phyloP scores from a whole-genome alignment of 2,888 invertebrate species.

The Lamellibrachia columna region DNA sequence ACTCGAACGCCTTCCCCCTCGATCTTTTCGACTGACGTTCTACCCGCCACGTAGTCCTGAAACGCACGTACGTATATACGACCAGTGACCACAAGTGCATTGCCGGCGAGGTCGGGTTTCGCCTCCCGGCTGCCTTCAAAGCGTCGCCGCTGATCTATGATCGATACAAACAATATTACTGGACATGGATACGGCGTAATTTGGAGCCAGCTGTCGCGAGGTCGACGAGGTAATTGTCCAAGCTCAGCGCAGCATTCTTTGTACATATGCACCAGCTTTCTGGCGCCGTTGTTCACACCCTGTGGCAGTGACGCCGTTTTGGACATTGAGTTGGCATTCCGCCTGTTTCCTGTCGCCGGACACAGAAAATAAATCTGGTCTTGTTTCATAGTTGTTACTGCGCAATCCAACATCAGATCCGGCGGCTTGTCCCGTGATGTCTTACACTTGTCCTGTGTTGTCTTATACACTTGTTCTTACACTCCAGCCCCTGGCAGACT shows the following conservation, averaged over 20 bases:
- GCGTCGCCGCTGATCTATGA: neutral
- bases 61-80: neutral
- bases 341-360: neutral
- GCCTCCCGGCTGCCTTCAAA: neutral
- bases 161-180: neutral
- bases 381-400: neutral
- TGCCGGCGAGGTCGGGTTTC: neutral
- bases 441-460: no score
- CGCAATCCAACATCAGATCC: neutral
- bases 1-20: neutral
- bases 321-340: neutral
- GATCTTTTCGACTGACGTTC: neutral
- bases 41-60: neutral
- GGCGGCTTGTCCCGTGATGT: neutral
- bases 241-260: neutral
- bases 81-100: neutral
- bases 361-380: neutral
- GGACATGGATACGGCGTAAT: neutral
- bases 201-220: neutral
- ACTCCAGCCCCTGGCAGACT: no score
- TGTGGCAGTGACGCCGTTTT: neutral
- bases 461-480: no score
- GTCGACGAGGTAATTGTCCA: neutral
- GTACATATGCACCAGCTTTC: neutral
- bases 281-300: neutral